Base-by-base conservation (phyloP, 2,888 invertebrate genomes). In the Gortyna flavago region DNA sequence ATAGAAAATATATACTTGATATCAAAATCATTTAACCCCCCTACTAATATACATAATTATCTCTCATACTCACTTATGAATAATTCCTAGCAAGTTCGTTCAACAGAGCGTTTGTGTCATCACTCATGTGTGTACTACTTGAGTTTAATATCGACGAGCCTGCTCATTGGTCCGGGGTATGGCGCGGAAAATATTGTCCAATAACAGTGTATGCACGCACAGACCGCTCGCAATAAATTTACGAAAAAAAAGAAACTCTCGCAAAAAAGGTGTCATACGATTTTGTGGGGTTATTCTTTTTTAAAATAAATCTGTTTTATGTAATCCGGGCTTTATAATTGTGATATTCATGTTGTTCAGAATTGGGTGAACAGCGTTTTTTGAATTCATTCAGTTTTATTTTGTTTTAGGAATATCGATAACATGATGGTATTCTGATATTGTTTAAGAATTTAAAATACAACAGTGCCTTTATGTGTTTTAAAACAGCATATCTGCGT, bases 141-240 rank as follows among this genome's bases (percentile, higher is more conserved):
- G 70, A 82, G 76, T 85, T 83, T 80, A 83, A 86, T 86, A 87
- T 86, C 89, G 86, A 79, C 78, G 72, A 65, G 48, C 81, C 73
- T 77, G 83, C 84, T 89, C 88, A 88, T 83, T 88, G 88, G 80
- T 72, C 77, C 81, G 83, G 69, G 38, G 69, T 75, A 70, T 67
- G 76, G 51, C 75, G 74, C 71, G 80, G 75, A 72, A 87, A 87
- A 88, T 87, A 85, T 83, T 80, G 79, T 76, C 88, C 88, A 88
- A 88, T 88, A 87, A 86, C 86, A 75, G 80, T 83, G 75, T 80
- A 76, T 86, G 80, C 80, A 86, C 87, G 84, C 88, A 74, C 87
- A 80, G 71, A 67, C 77, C 73, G 85, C 65, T 72, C 75, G 81
- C 87, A 80, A 87, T 87, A 87, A 87, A 87, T 88, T 79, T 41